Percentiles rank a stretch among this genome's conserved stretches.
phyloP scores from a whole-genome alignment of 2,888 invertebrate species.

The Drosophila cognata region DNA sequence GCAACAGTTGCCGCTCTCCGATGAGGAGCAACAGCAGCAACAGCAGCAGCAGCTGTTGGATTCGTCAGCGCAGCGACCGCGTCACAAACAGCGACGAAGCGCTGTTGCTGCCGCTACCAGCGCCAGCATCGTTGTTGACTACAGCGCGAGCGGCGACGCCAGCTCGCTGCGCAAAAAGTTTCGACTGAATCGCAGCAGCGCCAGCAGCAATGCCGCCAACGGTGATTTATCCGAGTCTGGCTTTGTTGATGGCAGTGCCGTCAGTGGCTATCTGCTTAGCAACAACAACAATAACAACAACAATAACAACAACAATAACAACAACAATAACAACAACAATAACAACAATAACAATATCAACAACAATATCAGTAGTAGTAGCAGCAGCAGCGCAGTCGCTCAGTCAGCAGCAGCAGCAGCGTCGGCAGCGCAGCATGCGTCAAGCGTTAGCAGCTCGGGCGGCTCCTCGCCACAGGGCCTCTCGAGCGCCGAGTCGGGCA shows the following conservation, averaged over 20 bases:
- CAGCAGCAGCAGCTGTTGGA: constrained; percentile 36
- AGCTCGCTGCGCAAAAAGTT: constrained; percentile 84
- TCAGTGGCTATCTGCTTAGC: constrained; percentile 73
- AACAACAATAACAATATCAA: constrained; percentile 14
- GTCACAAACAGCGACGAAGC: constrained; percentile 80
- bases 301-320: constrained; percentile 18
- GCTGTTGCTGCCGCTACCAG: constrained; percentile 47
- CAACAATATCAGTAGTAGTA: constrained; percentile 13
- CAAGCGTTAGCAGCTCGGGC: constrained; percentile 76
- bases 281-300: constrained; percentile 19
- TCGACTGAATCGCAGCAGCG: constrained; percentile 79
- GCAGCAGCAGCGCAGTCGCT: constrained; percentile 12
- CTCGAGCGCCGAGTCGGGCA: constrained; percentile 72
- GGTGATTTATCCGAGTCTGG: constrained; percentile 81
- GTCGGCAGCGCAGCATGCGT: constrained; percentile 38
- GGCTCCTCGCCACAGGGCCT: constrained; percentile 79
- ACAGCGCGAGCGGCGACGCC: constrained; percentile 61
- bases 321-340: neutral
- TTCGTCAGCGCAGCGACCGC: constrained; percentile 58
- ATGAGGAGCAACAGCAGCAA: constrained; percentile 63
- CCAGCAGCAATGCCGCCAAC: constrained; percentile 36
- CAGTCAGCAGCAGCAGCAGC: constrained; percentile 19
- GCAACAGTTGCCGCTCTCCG: constrained; percentile 51
- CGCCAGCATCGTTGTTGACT: constrained; percentile 74
- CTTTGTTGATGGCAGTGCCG: constrained; percentile 83